A percentile compares a stretch with the other conserved stretches of the same genome.
phyloP scores from a whole-genome alignment of 2,113 vertebrate species.

The Poeciliopsis retropinna region DNA sequence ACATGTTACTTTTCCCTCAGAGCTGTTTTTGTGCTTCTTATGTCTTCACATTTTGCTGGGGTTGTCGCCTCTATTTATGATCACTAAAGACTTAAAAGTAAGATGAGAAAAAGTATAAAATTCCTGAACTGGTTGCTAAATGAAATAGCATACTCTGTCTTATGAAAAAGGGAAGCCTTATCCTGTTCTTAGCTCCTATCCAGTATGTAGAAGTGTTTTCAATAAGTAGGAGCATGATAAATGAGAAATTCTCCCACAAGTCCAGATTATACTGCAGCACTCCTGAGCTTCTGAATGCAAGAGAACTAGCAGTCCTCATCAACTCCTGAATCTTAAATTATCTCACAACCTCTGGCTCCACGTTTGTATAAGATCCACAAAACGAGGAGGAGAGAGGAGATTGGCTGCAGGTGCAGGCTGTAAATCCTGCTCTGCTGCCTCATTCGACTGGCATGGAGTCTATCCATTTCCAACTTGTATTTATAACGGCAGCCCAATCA shows the following conservation, averaged over 20 bases:
- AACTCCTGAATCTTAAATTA: background rate
- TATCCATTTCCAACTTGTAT: constrained; percentile 44
- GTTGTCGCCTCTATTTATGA: background rate
- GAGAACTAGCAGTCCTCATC: background rate
- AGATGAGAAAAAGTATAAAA: background rate
- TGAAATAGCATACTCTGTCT: too few relatives aligned
- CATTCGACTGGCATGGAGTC: constrained; percentile 39
- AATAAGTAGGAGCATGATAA: background rate
- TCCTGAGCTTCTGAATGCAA: background rate
- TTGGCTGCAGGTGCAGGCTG: constrained; percentile 18
- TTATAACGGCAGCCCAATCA: constrained; percentile 60
- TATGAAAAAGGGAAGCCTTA: background rate
- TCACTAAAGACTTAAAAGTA: too few relatives aligned
- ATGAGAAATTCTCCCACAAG: background rate
- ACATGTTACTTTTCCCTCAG: background rate
- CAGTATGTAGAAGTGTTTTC: background rate
- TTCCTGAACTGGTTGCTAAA: background rate
- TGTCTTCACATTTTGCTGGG: background rate
- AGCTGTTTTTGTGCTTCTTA: background rate
- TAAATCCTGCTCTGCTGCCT: constrained; percentile 53
- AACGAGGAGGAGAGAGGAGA: constrained; percentile 11
- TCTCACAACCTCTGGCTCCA: constrained; percentile 1
- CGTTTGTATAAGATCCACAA: background rate
- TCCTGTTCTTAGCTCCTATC: background rate
- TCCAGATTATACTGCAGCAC: background rate